Percentiles rank a stretch among this genome's conserved stretches.
Evolutionary conservation across 2,113 vertebrate species (phyloP).

Genomic region (Mesembrinibis cayennensis): DNA sequence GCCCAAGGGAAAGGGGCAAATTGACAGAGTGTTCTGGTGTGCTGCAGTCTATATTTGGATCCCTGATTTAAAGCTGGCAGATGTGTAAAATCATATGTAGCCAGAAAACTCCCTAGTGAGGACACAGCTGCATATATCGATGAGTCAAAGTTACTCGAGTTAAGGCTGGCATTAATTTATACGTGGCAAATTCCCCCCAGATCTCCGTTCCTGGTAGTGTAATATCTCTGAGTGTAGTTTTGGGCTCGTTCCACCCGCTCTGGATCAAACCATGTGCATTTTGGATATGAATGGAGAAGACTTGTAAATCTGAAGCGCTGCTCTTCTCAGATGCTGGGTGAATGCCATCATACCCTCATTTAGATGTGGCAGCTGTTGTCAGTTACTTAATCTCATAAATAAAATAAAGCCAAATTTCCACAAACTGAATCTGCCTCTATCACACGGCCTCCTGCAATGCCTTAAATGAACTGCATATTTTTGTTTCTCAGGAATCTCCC

Average conservation of each 20-base stretch:
- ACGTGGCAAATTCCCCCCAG: slow-evolving; percentile 15
- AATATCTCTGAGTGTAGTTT: background rate
- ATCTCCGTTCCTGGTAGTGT: background rate
- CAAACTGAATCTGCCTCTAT: background rate
- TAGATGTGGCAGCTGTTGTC: slow-evolving; percentile 60
- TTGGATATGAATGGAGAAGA: slow-evolving; percentile 16
- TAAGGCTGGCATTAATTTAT: slow-evolving; percentile 36
- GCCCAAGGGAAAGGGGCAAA: slow-evolving; percentile 6
- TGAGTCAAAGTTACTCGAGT: slow-evolving; percentile 33
- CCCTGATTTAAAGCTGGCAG: slow-evolving; percentile 56
- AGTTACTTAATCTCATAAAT: slow-evolving; percentile 59
- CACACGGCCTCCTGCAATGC: slow-evolving; percentile 14
- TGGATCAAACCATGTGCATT: background rate
- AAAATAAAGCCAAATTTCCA: slow-evolving; percentile 53
- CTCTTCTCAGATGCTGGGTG: slow-evolving; percentile 30
- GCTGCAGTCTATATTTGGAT: slow-evolving; percentile 29
- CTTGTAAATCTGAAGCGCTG: background rate
- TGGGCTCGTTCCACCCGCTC: background rate
- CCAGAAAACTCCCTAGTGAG: slow-evolving; percentile 19
- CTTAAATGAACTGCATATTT: slow-evolving; percentile 55
- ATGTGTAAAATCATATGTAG: slow-evolving; percentile 26
- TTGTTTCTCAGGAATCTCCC: slow-evolving; percentile 58
- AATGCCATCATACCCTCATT: slow-evolving; percentile 51
- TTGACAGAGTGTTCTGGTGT: background rate
- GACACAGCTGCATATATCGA: slow-evolving; percentile 33